Base-by-base conservation (phyloP, 2,888 invertebrate species). In the Hemaris fuciformis region DNA sequence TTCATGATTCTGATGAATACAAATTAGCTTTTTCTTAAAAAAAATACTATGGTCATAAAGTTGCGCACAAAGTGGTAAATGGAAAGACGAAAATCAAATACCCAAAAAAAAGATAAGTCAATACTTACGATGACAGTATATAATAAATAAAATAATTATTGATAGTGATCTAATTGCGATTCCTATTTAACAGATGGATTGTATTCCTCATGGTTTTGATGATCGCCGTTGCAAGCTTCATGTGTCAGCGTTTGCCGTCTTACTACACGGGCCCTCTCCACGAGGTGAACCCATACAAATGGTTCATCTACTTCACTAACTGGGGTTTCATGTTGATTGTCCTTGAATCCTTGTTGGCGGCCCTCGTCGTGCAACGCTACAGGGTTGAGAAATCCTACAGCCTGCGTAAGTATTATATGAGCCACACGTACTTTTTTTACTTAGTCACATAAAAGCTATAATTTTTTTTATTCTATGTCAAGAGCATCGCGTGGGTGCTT, bases 241-340 rank as follows among this genome's bases (percentile, higher is more conserved):
- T 81, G 10, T 86, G 85, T 64, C 92, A 91, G 69, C 80, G 77
- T 1, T 78, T 94, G 43, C 88, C 91, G 8, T 75, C 74, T 1
- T 70, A 75, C 6, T 87, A 91, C 68, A 76, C 84, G 3, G 87
- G 89, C 0, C 85, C 89, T 0, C 78, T 80, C 41, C 70, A 84
- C 25, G 81, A 88, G 66, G 76, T 90, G 41, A 93, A 92, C 77
- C 86, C 89, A 72, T 88, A 90, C 66, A 95, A 95, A 74, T 96
- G 95, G 95, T 93, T 94, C 62, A 95, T 96, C 67, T 96, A 95
- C 81, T 93, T 96, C 73, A 96, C 96, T 10, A 95, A 96, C 81
- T 96, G 96, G 96, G 96, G 95, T 41, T 93, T 94, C 75, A 76
- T 93, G 8, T 70, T 94, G 53, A 94, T 95, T 64, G 84, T 91